These are phyloP conservation scores for Netelia virgata DNA, from an alignment of 2,888 invertebrate species.

Conservation along the genomic window DNA sequence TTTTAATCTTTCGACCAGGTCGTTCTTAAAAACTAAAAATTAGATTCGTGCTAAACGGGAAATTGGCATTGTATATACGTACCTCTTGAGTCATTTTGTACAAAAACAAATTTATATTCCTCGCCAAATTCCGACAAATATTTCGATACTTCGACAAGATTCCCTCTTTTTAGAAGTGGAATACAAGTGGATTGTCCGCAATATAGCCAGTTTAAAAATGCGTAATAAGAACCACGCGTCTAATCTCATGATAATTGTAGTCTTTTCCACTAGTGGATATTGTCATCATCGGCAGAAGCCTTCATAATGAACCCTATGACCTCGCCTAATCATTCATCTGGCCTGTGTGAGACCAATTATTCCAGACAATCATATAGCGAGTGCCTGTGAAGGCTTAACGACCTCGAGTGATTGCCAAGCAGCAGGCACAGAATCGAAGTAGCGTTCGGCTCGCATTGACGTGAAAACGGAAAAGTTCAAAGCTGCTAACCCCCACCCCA, in stretches of 20 bases:
- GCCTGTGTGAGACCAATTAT: constrained; percentile 22
- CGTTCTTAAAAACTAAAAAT: no score
- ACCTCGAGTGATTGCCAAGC: constrained; percentile 21
- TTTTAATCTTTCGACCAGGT: no score
- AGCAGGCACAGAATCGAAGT: constrained; percentile 30
- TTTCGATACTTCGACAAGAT: no score
- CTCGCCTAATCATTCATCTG: neutral
- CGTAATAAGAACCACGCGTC: neutral
- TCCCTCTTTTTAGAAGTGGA: no score
- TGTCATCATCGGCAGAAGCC: neutral
- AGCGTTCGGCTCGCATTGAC: constrained; percentile 25
- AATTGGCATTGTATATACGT: no score
- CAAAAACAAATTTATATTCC: no score
- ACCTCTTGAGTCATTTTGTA: no score
- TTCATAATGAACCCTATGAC: neutral
- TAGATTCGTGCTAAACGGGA: no score
- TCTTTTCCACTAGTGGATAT: neutral
- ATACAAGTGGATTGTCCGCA: neutral
- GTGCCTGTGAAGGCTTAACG: constrained; percentile 24
- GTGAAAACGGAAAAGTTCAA: constrained; percentile 70
- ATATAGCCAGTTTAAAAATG: neutral
- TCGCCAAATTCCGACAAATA: no score
- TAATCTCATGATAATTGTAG: neutral
- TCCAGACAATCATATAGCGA: constrained; percentile 13
- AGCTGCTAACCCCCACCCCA: constrained; percentile 67